phyloP scores from a whole-genome alignment of 2,888 invertebrate species.

The Adelognathus sp. region DNA sequence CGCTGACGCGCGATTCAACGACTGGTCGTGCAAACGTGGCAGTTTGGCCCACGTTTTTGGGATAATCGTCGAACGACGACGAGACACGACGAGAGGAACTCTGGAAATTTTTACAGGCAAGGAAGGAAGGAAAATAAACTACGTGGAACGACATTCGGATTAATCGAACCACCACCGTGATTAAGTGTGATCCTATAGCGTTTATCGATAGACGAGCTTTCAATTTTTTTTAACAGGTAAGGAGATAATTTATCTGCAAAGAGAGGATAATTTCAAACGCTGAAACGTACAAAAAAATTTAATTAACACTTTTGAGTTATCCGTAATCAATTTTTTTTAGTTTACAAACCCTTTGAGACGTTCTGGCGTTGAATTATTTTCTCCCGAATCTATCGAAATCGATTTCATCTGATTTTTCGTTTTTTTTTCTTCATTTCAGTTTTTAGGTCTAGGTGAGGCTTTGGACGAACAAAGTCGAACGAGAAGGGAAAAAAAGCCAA shows the following conservation, averaged over 20 bases:
- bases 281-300: not conserved
- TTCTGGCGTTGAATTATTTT: not conserved
- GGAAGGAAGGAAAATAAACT: not conserved
- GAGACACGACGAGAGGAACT: not conserved
- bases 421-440: slow-evolving; percentile 37
- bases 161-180: slow-evolving; percentile 54
- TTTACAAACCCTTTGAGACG: not conserved
- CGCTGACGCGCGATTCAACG: slow-evolving; percentile 18
- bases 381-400: not conserved
- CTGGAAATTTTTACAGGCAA: slow-evolving; percentile 18
- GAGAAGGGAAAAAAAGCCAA: slow-evolving; percentile 66
- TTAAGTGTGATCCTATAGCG: slow-evolving; percentile 56
- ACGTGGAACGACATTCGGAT: slow-evolving; percentile 43
- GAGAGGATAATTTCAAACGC: not conserved
- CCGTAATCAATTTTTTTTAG: too few species aligned
- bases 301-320: too few species aligned
- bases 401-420: slow-evolving; percentile 4
- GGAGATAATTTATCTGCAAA: not conserved
- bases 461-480: slow-evolving; percentile 54
- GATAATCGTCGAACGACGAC: not conserved
- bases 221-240: slow-evolving; percentile 64
- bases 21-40: not conserved
- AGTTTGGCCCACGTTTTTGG: not conserved
- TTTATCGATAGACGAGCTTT: slow-evolving; percentile 45
- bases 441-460: slow-evolving; percentile 60